Evolutionary conservation across 2,797 vertebrate genomes (phyloP).

Genomic region (Cuniculus paca): DNA sequence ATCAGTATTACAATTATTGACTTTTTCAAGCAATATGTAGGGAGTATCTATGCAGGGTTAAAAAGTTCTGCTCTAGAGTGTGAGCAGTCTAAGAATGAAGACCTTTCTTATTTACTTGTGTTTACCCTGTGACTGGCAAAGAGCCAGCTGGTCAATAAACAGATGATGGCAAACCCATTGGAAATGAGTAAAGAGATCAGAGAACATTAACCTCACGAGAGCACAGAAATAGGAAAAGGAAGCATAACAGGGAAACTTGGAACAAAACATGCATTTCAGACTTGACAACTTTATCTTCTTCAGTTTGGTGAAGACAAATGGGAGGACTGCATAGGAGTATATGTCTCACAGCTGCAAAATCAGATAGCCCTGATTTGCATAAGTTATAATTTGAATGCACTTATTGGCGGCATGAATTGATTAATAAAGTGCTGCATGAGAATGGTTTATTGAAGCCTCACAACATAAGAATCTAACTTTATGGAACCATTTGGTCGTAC

Average conservation of each 20-base stretch:
- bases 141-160: not conserved
- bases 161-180: not conserved
- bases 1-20: not conserved
- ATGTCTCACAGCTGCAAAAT: constrained; percentile 57
- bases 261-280: constrained; percentile 7
- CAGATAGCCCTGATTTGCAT: constrained; percentile 9
- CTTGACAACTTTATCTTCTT: constrained; percentile 19
- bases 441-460: constrained; percentile 37
- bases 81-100: not conserved
- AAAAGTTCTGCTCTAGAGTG: not conserved
- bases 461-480: constrained; percentile 26
- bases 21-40: not conserved
- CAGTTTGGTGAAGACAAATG: not conserved
- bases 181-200: not conserved
- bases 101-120: not conserved
- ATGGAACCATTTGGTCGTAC: not conserved
- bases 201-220: not conserved
- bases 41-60: not conserved
- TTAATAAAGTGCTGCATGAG: constrained; percentile 35
- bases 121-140: not conserved
- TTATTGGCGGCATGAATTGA: constrained; percentile 56
- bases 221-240: not conserved
- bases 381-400: constrained; percentile 41
- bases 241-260: not conserved
- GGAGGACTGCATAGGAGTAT: not conserved